Conservation (phyloP, 2,888 invertebrate genomes). For the Steinernema hermaphroditum region DNA sequence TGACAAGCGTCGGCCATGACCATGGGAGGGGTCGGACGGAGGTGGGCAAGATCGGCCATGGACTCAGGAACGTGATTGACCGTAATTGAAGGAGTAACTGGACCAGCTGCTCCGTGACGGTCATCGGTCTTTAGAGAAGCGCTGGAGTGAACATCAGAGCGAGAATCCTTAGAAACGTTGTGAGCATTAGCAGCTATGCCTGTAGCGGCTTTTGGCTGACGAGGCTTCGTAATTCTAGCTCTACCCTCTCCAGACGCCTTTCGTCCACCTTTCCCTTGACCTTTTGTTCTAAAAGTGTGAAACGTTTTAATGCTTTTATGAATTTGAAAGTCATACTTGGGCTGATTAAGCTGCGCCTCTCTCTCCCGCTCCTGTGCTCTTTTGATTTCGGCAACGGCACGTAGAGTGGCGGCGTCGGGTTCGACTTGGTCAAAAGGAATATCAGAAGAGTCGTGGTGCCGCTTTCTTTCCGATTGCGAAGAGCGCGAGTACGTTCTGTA, state of each 20-base stretch:
- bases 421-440: constrained; percentile 22
- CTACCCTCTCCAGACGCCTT: constrained; percentile 2
- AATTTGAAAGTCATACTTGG: background rate
- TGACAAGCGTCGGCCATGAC: background rate
- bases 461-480: background rate
- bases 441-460: constrained; percentile 8
- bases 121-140: too few species aligned
- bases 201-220: background rate
- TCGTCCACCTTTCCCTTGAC: constrained; percentile 8
- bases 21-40: constrained; percentile 17
- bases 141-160: too few species aligned
- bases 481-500: background rate
- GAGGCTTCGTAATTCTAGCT: background rate
- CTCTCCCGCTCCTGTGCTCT: background rate
- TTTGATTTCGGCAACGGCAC: constrained; percentile 19
- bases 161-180: too few species aligned
- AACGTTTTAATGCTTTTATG: too few species aligned
- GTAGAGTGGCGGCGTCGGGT: constrained; percentile 13
- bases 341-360: constrained; percentile 4
- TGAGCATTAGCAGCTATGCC: too few species aligned
- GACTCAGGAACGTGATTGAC: background rate
- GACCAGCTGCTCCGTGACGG: too few species aligned
- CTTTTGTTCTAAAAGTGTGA: background rate
- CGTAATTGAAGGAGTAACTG: too few species aligned
- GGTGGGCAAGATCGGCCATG: background rate